Evolutionary conservation across 2,797 vertebrate species (phyloP), one percentile per base, ranked within the genome.

Genomic region (Melanotaenia nigrans): DNA sequence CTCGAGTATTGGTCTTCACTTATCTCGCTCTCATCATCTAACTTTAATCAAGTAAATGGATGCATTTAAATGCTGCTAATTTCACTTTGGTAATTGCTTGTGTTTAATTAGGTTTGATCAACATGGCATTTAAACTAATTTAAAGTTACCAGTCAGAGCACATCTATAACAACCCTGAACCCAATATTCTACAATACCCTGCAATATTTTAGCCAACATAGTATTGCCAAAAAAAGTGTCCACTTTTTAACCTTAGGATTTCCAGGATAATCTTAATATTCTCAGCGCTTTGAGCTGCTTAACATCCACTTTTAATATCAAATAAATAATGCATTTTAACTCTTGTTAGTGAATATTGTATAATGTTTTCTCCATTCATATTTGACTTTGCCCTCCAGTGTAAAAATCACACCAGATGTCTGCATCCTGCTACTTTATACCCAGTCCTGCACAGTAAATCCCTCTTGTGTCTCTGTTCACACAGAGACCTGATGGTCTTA

Each of bases 31-130:
- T 92, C 89, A 81, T 94, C 93, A 93, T 95, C 93, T 92, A 92
- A 91, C 90, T 93, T 94, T 94, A 95, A 95, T 95, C 93, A 95
- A 93, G 87, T 91, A 93, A 95, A 93, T 95, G 94, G 94, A 91
- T 83, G 89, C 88, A 79, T 93, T 92, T 93, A 95, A 94, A 94
- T 90, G 91, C 90, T 86, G 91, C 92, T 94, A 93, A 95, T 95
- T 94, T 93, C 87, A 92, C 89, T 91, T 90, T 84, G 87, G 91
- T 94, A 94, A 94, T 94, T 94, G 91, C 85, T 82, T 69, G 73
- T 87, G 80, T 94, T 94, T 93, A 94, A 94, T 94, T 93, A 91
- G 90, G 89, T 92, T 90, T 91, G 86, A 93, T 94, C 85, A 94
- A 89, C 94, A 85, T 77, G 85, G 82, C 86, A 75, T 92, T 93